phyloP scores from a whole-genome alignment of 2,113 vertebrate species.

The Carassius auratus region DNA sequence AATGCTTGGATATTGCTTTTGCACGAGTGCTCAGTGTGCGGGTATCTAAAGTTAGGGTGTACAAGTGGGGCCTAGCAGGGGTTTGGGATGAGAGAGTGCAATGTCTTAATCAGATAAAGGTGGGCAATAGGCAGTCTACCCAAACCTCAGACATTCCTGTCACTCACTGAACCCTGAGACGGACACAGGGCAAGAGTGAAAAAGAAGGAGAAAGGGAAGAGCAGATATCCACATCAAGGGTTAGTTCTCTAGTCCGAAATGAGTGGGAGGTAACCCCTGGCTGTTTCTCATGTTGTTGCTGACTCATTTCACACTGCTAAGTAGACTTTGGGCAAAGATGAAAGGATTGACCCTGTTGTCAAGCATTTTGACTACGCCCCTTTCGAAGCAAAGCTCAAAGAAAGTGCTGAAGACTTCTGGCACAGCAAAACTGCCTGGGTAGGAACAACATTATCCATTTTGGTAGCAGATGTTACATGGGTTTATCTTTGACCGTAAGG shows the following conservation, averaged over 20 bases:
- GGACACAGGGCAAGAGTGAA: conserved; percentile 7
- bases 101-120: conserved; percentile 73
- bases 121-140: conserved; percentile 55
- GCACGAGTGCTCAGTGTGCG: conserved; percentile 10
- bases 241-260: conserved; percentile 46
- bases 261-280: conserved; percentile 54
- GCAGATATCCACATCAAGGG: conserved; percentile 27
- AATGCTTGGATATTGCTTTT: neutral
- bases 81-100: conserved; percentile 58
- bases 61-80: neutral
- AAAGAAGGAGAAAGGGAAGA: conserved; percentile 37
- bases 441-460: neutral
- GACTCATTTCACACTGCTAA: conserved; percentile 56
- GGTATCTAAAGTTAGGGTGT: conserved; percentile 7
- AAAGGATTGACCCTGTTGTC: conserved; percentile 53
- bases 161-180: conserved; percentile 68
- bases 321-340: conserved; percentile 58
- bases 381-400: neutral
- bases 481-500: conserved; percentile 2
- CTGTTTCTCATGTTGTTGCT: conserved; percentile 54
- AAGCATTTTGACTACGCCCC: conserved; percentile 40
- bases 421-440: conserved; percentile 30
- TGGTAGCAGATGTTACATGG: conserved; percentile 14
- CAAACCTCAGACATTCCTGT: conserved; percentile 74
- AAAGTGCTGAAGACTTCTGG: conserved; percentile 40